phyloP scores from a whole-genome alignment of 2,888 invertebrate species.

The Nemotelus nigrinus region DNA sequence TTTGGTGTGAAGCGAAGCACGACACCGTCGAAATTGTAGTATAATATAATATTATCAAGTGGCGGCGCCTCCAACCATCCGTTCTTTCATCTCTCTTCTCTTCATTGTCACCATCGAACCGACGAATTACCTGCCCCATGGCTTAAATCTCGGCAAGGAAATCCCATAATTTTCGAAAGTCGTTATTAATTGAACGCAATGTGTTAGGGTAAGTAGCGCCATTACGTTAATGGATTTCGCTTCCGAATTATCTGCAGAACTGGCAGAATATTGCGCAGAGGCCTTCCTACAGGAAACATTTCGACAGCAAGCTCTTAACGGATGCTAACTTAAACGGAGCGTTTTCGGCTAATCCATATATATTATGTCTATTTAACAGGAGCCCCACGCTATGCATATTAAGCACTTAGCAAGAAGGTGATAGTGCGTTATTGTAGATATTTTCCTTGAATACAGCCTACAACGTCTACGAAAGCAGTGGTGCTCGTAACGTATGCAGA shows the following conservation, averaged over 20 bases:
- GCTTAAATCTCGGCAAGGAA: slow-evolving; percentile 33
- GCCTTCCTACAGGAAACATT: neutral
- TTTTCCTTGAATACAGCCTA: no score
- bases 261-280: slow-evolving; percentile 5
- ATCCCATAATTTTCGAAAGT: slow-evolving; percentile 38
- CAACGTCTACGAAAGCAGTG: no score
- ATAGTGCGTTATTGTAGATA: no score
- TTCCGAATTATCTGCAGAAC: slow-evolving; percentile 2
- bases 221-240: slow-evolving; percentile 39
- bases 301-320: neutral
- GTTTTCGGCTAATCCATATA: slow-evolving; percentile 22
- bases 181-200: slow-evolving; percentile 42
- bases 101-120: no score
- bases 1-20: no score
- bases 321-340: neutral
- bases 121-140: neutral
- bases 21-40: no score
- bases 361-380: slow-evolving; percentile 2
- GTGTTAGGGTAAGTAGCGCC: slow-evolving; percentile 41
- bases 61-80: no score
- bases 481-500: no score
- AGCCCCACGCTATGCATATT: neutral
- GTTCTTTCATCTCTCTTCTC: no score
- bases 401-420: no score
- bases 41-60: no score